Evolutionary conservation across 2,888 invertebrate species (phyloP), one percentile per base, ranked within the genome.

Genomic region (Proisotoma minuta): DNA sequence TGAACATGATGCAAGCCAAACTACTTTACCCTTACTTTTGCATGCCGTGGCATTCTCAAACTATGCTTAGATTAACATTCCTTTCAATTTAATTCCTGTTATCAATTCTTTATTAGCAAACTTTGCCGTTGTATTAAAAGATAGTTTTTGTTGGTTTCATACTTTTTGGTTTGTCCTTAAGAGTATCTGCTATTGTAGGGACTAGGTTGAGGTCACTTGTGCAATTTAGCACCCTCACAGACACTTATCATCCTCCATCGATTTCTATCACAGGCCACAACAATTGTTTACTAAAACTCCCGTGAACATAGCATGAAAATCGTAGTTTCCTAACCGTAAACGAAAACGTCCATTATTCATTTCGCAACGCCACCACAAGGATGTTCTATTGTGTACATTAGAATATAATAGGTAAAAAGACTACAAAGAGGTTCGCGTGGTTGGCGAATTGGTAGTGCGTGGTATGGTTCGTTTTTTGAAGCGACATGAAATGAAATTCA

Each of bases 1-100:
- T 39, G 23, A 15, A 43, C 5, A 43, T 54, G 53, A 54, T 54
- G 53, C 53, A 54, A 54, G 53, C 26, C 18, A n/a, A 28, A 18
- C 43, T 43, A 34, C 8, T 34, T 34, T 34, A 5, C 18, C 18
- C 20, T 43, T 15, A n/a, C n/a, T 52, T 28, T 20, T 43, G 43
- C 43, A 43, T 43, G 15, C 43, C 43, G 15, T 43, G 18, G 18
- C 43, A 5, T n/a, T 18, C 43, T n/a, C 18, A 43, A 20, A 18
- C 18, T 4, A 5, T 5, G 43, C 43, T 20, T 43, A 34, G 8
- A 15, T 20, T 20, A 43, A 43, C 43, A 43, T 43, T 43, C 43
- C 5, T 43, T 43, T n/a, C 43, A 15, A 12, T n/a, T 43, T 43
- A 43, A 43, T 43, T 43, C 43, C 43, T 43, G 20, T 43, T 43